A percentile compares a stretch with the other conserved stretches of the same genome.
Conservation (phyloP, 2,888 invertebrate genomes). For the Nipponacmea schrenckii region DNA sequence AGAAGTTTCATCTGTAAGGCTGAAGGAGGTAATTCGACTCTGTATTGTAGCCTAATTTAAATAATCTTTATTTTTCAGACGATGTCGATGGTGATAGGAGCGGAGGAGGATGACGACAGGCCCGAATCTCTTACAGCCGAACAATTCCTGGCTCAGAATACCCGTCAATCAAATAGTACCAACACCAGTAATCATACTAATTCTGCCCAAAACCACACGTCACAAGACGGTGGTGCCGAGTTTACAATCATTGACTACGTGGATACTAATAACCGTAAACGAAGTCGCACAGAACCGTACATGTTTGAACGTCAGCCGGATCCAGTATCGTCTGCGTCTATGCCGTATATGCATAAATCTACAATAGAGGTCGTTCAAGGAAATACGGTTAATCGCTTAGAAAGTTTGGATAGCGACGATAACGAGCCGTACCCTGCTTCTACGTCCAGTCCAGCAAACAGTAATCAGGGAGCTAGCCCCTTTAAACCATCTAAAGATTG, state of each 20-base stretch:
- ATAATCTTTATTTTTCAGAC: neutral
- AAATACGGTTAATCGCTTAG: neutral
- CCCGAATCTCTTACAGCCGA: neutral
- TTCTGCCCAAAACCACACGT: no score
- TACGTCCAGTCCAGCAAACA: neutral
- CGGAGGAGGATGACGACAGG: neutral
- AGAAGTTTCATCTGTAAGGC: no score
- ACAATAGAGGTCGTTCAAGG: neutral
- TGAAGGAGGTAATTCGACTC: no score
- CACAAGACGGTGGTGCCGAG: neutral
- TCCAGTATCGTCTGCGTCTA: neutral
- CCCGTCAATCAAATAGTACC: neutral
- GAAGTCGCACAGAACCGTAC: neutral
- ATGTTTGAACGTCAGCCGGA: neutral
- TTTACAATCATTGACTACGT: slow-evolving; percentile 1
- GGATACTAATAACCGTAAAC: neutral
- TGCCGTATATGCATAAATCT: neutral
- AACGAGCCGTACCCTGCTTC: neutral
- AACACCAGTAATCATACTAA: no score
- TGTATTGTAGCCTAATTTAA: neutral
- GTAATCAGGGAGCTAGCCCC: neutral
- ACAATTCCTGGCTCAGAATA: neutral
- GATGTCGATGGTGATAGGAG: neutral
- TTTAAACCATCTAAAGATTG: neutral
- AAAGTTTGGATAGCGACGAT: neutral